Evolutionary conservation across 2,797 vertebrate species (phyloP).

Genomic region (Myotis daubentonii): DNA sequence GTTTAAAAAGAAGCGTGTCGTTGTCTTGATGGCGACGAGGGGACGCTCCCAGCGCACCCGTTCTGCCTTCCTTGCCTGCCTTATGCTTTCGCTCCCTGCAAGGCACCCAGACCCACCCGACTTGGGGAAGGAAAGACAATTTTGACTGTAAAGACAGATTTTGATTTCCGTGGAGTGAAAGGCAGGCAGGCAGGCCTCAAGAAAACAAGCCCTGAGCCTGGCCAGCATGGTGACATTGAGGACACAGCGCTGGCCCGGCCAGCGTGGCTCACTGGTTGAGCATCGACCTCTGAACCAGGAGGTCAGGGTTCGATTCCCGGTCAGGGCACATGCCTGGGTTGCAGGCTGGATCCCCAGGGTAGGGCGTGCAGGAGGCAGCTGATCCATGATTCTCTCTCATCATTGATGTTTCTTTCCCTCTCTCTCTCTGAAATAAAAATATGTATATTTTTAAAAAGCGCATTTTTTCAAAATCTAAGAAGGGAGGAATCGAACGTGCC

Average conservation of each 20-base stretch:
- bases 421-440: neutral
- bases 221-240: too few relatives aligned
- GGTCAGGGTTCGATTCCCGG: neutral
- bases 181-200: too few relatives aligned
- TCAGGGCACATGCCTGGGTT: rapidly evolving
- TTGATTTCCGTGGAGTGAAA: neutral
- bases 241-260: too few relatives aligned
- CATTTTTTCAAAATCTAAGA: too few relatives aligned
- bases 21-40: neutral
- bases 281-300: neutral
- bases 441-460: too few relatives aligned
- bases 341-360: neutral
- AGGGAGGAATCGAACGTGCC: too few relatives aligned
- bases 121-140: neutral
- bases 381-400: neutral
- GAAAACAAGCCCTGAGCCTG: too few relatives aligned
- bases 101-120: neutral
- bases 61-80: neutral
- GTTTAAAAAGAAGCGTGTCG: constrained; percentile 77
- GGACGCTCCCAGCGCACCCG: neutral
- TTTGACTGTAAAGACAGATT: neutral
- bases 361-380: neutral
- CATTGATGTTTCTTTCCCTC: neutral
- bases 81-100: neutral
- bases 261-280: neutral